These are phyloP conservation scores for Medauroidea extradentata DNA, from an alignment of 1,140 invertebrate genomes.

Conservation along the genomic window DNA sequence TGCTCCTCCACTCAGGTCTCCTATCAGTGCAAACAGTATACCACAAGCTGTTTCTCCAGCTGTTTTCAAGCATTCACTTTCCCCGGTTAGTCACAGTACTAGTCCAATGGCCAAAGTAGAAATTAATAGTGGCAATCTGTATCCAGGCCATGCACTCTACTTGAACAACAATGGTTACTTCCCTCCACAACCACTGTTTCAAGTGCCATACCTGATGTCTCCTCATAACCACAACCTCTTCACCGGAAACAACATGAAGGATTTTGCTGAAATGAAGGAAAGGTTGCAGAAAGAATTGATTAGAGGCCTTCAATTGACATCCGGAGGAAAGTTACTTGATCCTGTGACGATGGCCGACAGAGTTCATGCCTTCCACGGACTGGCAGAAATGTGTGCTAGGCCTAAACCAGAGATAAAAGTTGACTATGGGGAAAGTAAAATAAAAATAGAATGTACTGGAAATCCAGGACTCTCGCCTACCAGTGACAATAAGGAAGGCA, in stretches of 20 bases:
- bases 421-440: neutral
- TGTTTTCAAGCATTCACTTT: neutral
- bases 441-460: too few relatives aligned
- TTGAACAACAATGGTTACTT: constrained; percentile 34
- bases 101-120: neutral
- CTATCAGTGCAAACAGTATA: constrained; percentile 20
- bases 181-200: constrained; percentile 38
- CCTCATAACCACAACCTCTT: constrained; percentile 46
- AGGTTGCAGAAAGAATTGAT: constrained; percentile 61
- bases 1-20: constrained; percentile 52
- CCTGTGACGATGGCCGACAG: constrained; percentile 48
- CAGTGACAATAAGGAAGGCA: too few relatives aligned
- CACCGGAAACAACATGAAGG: constrained; percentile 35
- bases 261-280: constrained; percentile 57
- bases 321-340: constrained; percentile 47
- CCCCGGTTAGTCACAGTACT: neutral
- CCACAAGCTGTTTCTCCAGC: neutral
- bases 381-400: constrained; percentile 10
- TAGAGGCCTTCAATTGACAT: constrained; percentile 59
- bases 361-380: constrained; percentile 26
- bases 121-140: constrained; percentile 1
- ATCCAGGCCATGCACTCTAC: constrained; percentile 30
- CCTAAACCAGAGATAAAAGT: neutral
- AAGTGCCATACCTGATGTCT: constrained; percentile 50
- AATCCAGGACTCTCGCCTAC: too few relatives aligned